Base-by-base conservation (phyloP, 92 coral and sea anemone species). In the Umimayanthus chanpuru region DNA sequence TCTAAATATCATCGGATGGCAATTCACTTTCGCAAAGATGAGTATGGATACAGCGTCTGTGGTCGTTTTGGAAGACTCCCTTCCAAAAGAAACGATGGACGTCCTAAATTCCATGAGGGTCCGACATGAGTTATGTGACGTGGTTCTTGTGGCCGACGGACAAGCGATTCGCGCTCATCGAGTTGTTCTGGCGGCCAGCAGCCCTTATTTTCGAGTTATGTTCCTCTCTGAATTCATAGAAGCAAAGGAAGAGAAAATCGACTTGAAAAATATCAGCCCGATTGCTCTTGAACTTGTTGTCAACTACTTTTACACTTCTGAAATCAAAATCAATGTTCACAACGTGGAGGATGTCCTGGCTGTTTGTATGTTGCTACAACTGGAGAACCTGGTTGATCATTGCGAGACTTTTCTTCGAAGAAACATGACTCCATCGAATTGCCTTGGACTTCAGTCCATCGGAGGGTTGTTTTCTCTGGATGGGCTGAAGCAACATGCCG, bases 171-270 rank as follows among this genome's bases (percentile, higher is more conserved):
- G 88, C 49, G 98, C 99, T 56, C 99, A 97, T 58, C 91, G 96
- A 32, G 99, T 95, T 49, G 94, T 97, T 86, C 86, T 97, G 89
- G 99, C 99, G 68, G 99, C 99, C 4, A 92, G 98, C 87, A 95
- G 98, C 82, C 99, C 99, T 39, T 97, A 97, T 88, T 97, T 97
- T 74, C 91, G 99, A 77, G 99, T 96, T 16, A 97, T 97, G 99
- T 97, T 97, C 86, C 90, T 97, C 74, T 97, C 99, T 75, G 98
- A 96, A 14, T 97, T 97, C 90, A 90, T 94, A 2, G 99, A 97
- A 81, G 96, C 98, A 0, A 94, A 90, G 28, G 98, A 97, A 86
- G 94, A 92, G n/a, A 91, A 85, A 80, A 92, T 97, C 36, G 81
- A 77, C 50, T 88, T 97, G 21, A 97, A 95, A 93, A 97, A 93